phyloP scores from a whole-genome alignment of 2,113 vertebrate genomes.

The Plectropomus leopardus region DNA sequence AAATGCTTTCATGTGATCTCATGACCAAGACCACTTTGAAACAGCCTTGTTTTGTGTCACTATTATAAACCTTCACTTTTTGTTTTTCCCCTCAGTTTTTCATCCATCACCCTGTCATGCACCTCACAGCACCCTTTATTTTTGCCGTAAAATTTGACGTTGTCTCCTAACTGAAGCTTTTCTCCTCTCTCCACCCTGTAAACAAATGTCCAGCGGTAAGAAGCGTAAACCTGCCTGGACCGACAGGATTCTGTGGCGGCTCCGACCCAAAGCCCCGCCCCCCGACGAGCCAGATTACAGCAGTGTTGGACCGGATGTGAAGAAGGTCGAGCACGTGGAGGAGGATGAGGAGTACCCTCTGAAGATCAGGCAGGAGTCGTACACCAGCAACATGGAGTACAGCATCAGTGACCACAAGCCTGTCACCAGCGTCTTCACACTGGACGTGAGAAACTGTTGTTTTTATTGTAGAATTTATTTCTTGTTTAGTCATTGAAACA shows the following conservation, averaged over 20 bases:
- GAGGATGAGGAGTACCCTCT: conserved; percentile 76
- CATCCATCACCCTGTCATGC: background rate
- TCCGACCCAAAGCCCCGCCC: conserved; percentile 75
- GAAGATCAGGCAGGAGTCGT: conserved; percentile 85
- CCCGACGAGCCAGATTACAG: conserved; percentile 44
- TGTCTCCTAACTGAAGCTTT: conserved; percentile 14
- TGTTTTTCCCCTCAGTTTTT: background rate
- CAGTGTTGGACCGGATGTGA: background rate
- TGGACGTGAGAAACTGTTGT: conserved; percentile 87
- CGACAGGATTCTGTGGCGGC: conserved; percentile 93
- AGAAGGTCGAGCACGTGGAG: conserved; percentile 36
- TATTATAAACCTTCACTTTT: too few relatives aligned
- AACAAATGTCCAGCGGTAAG: conserved; percentile 86
- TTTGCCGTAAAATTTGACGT: background rate
- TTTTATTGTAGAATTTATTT: too few relatives aligned
- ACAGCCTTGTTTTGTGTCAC: too few relatives aligned
- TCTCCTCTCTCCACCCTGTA: background rate
- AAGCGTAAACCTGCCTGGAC: conserved; percentile 98
- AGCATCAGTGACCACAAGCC: conserved; percentile 97
- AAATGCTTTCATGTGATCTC: too few relatives aligned
- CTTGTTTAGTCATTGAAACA: too few relatives aligned
- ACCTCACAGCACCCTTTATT: background rate
- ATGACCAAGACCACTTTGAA: too few relatives aligned
- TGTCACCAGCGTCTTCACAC: conserved; percentile 88
- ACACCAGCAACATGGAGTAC: conserved; percentile 91